Evolutionary conservation across 2,888 invertebrate species (phyloP).

Genomic region (Melieria omissa): DNA sequence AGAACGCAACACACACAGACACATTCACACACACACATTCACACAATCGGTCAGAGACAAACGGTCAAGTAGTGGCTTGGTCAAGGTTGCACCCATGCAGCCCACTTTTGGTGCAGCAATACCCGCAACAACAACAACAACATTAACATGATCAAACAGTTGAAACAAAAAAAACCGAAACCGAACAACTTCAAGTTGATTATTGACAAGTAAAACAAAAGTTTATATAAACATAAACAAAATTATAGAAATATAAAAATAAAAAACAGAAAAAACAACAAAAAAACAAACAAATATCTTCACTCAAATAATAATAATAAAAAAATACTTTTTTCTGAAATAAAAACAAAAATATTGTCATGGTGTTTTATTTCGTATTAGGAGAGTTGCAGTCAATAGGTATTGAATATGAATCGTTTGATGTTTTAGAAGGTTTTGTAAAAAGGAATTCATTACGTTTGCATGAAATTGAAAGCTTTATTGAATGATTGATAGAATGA

Average conservation of each 20-base stretch:
- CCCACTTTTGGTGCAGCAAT: too few relatives aligned
- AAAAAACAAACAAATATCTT: slow-evolving; percentile 49
- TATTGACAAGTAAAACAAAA: neutral
- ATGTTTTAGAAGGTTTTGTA: too few relatives aligned
- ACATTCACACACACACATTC: neutral
- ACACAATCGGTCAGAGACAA: too few relatives aligned
- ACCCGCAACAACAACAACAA: too few relatives aligned
- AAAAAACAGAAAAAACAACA: slow-evolving; percentile 45
- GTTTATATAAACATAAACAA: slow-evolving; percentile 25
- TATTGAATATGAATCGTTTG: too few relatives aligned
- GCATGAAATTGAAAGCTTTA: too few relatives aligned
- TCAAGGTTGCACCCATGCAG: too few relatives aligned
- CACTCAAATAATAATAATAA: slow-evolving; percentile 51
- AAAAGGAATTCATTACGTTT: too few relatives aligned
- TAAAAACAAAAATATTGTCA: slow-evolving; percentile 47
- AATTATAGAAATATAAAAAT: slow-evolving; percentile 45
- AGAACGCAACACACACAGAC: slow-evolving; percentile 13
- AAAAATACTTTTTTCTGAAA: slow-evolving; percentile 64
- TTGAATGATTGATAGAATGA: too few relatives aligned
- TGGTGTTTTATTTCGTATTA: slow-evolving; percentile 21
- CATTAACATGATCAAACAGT: too few relatives aligned
- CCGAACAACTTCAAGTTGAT: slow-evolving; percentile 47
- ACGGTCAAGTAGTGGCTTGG: too few relatives aligned
- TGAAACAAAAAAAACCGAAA: slow-evolving; percentile 44
- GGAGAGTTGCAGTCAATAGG: too few relatives aligned